Conservation (phyloP, 1,140 invertebrate species). For the Heterodera schachtii region DNA sequence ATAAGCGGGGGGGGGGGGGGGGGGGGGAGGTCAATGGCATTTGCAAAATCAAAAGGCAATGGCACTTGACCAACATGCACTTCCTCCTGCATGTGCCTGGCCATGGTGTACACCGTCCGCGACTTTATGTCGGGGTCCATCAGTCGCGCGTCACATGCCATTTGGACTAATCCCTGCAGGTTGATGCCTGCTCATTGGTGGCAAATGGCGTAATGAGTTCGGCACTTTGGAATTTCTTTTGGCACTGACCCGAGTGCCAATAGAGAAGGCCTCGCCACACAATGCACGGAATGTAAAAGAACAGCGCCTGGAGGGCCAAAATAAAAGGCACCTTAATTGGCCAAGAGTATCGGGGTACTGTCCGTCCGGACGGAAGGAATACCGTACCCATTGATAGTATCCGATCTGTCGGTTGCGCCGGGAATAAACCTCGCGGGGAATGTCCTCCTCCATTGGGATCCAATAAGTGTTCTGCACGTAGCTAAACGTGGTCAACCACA, state of each 20-base stretch:
- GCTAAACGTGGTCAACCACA: conserved; percentile 21
- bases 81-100: conserved; percentile 65
- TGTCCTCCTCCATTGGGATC: conserved; percentile 65
- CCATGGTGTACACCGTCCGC: conserved; percentile 65
- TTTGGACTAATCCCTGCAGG: conserved; percentile 64
- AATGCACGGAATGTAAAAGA: conserved; percentile 69
- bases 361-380: neutral
- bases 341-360: neutral
- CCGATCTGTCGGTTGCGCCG: conserved; percentile 64
- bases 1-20: conserved; percentile 16
- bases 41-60: neutral
- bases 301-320: conserved; percentile 69
- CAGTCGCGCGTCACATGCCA: conserved; percentile 63
- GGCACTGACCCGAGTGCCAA: conserved; percentile 61
- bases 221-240: too few relatives aligned
- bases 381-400: conserved; percentile 69
- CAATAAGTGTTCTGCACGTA: conserved; percentile 66
- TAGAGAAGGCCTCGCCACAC: conserved; percentile 68
- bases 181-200: conserved; percentile 57
- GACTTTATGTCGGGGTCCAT: conserved; percentile 65
- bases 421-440: conserved; percentile 64
- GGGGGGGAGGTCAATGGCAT: neutral
- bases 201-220: neutral
- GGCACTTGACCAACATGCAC: conserved; percentile 52
- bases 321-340: conserved; percentile 62